Evolutionary conservation across 1,140 invertebrate species (phyloP).

Genomic region (Panulirus ornatus): DNA sequence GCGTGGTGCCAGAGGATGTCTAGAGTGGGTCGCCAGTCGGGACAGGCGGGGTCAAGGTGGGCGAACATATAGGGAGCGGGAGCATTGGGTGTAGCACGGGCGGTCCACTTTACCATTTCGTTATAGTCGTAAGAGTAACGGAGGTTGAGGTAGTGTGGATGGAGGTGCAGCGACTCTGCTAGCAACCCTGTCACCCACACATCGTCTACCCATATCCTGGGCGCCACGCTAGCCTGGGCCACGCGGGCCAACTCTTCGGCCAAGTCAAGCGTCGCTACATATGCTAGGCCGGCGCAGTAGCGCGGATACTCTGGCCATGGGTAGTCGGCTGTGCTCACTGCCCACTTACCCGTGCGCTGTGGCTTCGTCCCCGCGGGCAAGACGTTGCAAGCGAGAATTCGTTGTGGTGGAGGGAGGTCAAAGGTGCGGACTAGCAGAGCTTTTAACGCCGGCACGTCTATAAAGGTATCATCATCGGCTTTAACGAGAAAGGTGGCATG

Average conservation of each 20-base stretch:
- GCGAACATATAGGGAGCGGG: constrained; percentile 75
- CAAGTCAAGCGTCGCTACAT: constrained; percentile 77
- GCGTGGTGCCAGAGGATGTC: constrained; percentile 75
- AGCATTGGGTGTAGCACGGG: constrained; percentile 1
- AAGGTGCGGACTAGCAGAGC: constrained; percentile 77
- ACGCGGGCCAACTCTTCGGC: constrained; percentile 78
- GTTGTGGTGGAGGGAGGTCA: constrained; percentile 61
- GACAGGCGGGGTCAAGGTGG: constrained; percentile 74
- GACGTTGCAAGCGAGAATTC: constrained; percentile 78
- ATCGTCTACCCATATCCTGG: constrained; percentile 81
- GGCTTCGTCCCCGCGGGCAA: constrained; percentile 77
- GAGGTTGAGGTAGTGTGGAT: constrained; percentile 78
- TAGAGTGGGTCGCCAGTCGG: constrained; percentile 66
- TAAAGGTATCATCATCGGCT: constrained; percentile 81
- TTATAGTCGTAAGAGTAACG: constrained; percentile 77
- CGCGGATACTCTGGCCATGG: constrained; percentile 77
- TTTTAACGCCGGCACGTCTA: constrained; percentile 79
- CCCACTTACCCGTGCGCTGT: constrained; percentile 79
- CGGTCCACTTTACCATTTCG: constrained; percentile 77
- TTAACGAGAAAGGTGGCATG: constrained; percentile 79
- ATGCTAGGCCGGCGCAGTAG: constrained; percentile 80
- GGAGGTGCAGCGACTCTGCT: constrained; percentile 76
- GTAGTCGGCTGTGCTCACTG: constrained; percentile 77
- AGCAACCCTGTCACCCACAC: constrained; percentile 80
- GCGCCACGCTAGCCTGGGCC: constrained; percentile 75